Evolutionary conservation across 2,113 vertebrate genomes (phyloP), one percentile per base, ranked within the genome.

Genomic region (Cisticola juncidis): DNA sequence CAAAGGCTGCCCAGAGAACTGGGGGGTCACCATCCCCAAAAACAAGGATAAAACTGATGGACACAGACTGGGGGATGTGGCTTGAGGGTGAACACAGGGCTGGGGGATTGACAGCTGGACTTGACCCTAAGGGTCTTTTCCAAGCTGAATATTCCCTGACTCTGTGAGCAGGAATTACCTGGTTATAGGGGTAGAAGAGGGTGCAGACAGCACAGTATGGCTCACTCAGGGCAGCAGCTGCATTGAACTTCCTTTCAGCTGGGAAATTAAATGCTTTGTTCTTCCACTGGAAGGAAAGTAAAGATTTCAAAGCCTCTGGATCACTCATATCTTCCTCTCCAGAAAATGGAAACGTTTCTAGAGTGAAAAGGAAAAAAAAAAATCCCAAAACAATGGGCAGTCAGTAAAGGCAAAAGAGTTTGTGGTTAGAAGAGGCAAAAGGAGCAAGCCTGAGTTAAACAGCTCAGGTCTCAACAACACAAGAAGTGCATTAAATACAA

Each of bases 131-230:
- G 40, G 77, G 2, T 33, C 4, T 51, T 35, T 23, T 11, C 79
- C 64, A 69, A 1, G 14, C 26, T 16, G 2, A 19, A 5, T 1
- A 42, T 15, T 53, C 54, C 62, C 64, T 26, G 40, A 3, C 26
- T 20, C 35, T 44, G 53, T 44, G 62, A 23, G 0, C 14, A 22
- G 58, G 5, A 78, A 88, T 94, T 98, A 98, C 98, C 98, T 98
- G 98, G 74, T 97, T 97, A 8, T 98, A 99, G 0, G 99, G 98
- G 91, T 98, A 99, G 95, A 99, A 99, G 57, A 99, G 98, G 11
- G 98, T 98, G 47, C 99, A 99, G 92, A 99, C 93, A 53, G 99
- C 99, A 44, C 99, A 99, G 97, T 98, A 98, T 2, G 99, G 99
- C 90, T 99, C 97, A 0, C 98, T 97, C 14, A 97, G 98, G 6